A percentile compares a stretch with the other conserved stretches of the same genome.
Evolutionary conservation across 2,888 invertebrate genomes (phyloP).

Genomic region (Stramonita haemastoma): DNA sequence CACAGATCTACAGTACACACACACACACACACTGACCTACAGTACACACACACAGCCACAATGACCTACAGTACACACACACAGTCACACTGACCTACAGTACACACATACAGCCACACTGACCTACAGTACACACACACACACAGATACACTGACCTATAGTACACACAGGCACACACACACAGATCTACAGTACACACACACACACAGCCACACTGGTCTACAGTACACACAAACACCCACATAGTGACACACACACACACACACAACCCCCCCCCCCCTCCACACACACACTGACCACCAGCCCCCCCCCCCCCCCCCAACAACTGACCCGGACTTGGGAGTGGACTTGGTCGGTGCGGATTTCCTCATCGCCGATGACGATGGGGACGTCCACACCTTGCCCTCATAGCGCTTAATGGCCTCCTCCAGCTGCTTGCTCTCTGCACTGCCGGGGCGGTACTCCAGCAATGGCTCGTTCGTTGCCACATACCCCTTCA

Average conservation of each 20-base stretch:
- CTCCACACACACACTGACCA: neutral
- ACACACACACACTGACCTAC: too few species aligned
- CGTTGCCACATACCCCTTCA: slow-evolving; percentile 65
- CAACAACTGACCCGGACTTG: slow-evolving; percentile 82
- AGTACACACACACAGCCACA: too few species aligned
- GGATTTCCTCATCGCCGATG: slow-evolving; percentile 93
- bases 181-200: neutral
- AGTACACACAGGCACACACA: too few species aligned
- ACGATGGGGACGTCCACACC: slow-evolving; percentile 94
- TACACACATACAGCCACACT: too few species aligned
- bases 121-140: too few species aligned
- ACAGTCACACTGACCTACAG: too few species aligned
- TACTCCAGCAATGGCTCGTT: slow-evolving; percentile 83
- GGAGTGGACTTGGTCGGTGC: slow-evolving; percentile 85
- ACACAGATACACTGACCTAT: too few species aligned
- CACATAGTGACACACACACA: too few species aligned
- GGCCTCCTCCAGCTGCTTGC: slow-evolving; percentile 85
- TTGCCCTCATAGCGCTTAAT: slow-evolving; percentile 83
- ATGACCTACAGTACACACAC: too few species aligned
- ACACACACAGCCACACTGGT: neutral
- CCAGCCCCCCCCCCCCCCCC: neutral
- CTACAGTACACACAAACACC: too few species aligned
- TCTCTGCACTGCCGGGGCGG: slow-evolving; percentile 88
- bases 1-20: too few species aligned
- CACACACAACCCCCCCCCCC: neutral